Evolutionary conservation across 64 coral and sea anemone genomes (phyloP), one percentile per base, ranked within the genome.

Genomic region (Stylophora pistillata): DNA sequence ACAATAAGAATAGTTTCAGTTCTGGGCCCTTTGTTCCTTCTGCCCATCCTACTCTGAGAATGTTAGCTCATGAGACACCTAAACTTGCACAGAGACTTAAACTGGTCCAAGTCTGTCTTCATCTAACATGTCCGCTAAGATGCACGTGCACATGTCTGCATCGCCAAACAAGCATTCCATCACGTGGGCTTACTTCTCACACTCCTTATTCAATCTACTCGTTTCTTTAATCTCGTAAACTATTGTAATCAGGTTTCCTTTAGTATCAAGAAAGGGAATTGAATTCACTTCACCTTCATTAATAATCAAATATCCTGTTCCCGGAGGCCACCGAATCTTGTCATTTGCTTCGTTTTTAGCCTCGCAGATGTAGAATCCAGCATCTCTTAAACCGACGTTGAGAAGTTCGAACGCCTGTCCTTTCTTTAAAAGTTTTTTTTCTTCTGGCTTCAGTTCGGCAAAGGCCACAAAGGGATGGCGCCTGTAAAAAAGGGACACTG

Each of bases 361-460:
- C 21, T n/a, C 29, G 53, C 80, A 83, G 0, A 16, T 0, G 20
- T 83, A 83, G 31, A 70, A 53, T 65, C 80, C 80, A 64, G 64
- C 29, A 83, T 83, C 80, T 17, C 34, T 27, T 11, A 83, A 13
- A 25, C 53, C 58, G 17, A 83, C 9, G 25, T 83, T 65, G 7
- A 83, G 30, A 83, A 83, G 56, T 33, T 1, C 21, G 31, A 65
- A 83, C 10, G 64, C 64, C 21, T 83, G 30, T 65, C 28, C 10
- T 17, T 65, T 34, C 34, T 83, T 83, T 9, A n/a, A 65, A 65
- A 83, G 80, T 53, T 83, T 83, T 14, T 83, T 34, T 12, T 27
- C 29, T 28, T 55, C 12, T 2, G 20, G 74, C 55, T 77, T 77
- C 2, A 20, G 53, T 28, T 77, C 47, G 52, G 7, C 27, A 53